These are phyloP conservation scores for Druceiella hillmani DNA, from an alignment of 2,888 invertebrate species.

Conservation along the genomic window DNA sequence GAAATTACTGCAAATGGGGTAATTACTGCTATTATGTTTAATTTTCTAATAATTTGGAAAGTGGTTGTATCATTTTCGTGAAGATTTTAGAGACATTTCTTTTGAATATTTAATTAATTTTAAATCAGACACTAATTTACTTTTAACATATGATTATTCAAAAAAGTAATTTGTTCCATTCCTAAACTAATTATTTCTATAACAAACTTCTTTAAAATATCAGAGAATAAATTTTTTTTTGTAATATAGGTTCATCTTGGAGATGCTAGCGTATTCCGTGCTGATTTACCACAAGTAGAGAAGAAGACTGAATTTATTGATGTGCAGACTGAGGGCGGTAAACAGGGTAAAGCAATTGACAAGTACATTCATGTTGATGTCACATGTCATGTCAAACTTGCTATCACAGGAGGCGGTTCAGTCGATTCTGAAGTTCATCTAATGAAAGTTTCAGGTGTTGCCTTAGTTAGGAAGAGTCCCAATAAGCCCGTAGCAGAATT, in stretches of 20 bases:
- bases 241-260: constrained; percentile 48
- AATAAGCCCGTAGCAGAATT: constrained; percentile 50
- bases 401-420: constrained; percentile 53
- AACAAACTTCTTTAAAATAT: too few relatives aligned
- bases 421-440: constrained; percentile 54
- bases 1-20: constrained; percentile 55
- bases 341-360: constrained; percentile 46
- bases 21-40: too few relatives aligned
- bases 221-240: neutral
- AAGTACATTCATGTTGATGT: constrained; percentile 65
- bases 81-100: too few relatives aligned
- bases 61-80: too few relatives aligned
- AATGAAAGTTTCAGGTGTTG: constrained; percentile 64
- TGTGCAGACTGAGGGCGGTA: constrained; percentile 34
- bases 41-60: too few relatives aligned
- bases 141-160: too few relatives aligned
- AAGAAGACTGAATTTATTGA: constrained; percentile 56
- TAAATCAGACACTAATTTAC: too few relatives aligned
- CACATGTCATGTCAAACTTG: constrained; percentile 59
- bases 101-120: too few relatives aligned
- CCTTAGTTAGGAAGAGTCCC: constrained; percentile 57
- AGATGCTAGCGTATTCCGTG: constrained; percentile 62
- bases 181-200: too few relatives aligned
- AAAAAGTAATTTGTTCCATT: too few relatives aligned
- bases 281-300: constrained; percentile 62